These are phyloP conservation scores for Megalops atlanticus DNA, from an alignment of 2,113 vertebrate species.

Conservation along the genomic window DNA sequence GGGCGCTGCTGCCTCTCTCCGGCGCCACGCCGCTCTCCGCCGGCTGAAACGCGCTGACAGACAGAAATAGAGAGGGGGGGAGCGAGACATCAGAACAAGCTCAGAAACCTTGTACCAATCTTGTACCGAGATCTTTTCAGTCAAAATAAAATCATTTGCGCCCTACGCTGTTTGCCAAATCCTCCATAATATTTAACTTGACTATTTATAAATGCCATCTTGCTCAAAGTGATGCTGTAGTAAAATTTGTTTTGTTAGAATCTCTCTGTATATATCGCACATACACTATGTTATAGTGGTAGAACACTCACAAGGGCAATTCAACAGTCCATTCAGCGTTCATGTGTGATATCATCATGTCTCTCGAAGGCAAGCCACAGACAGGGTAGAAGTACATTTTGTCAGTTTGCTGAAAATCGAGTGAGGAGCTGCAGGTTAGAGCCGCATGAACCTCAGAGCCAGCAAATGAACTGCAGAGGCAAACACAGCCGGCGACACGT, in stretches of 20 bases:
- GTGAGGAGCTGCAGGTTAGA: conserved; percentile 4
- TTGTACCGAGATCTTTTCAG: background rate
- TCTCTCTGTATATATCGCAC: background rate
- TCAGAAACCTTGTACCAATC: background rate
- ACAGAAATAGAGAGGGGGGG: conserved; percentile 46
- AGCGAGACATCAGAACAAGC: conserved; percentile 24
- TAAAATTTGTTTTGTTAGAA: background rate
- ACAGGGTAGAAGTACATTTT: background rate
- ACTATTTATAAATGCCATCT: background rate
- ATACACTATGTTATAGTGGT: background rate
- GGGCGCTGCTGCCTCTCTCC: conserved; percentile 67
- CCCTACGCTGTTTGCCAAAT: background rate
- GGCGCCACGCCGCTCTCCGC: conserved; percentile 63
- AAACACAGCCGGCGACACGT: background rate
- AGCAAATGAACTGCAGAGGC: background rate
- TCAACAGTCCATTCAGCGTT: background rate
- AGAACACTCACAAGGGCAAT: background rate
- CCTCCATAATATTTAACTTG: background rate
- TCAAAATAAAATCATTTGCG: no score
- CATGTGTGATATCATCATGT: background rate
- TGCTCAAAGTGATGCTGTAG: background rate
- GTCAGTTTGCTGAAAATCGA: background rate
- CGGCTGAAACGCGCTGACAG: conserved; percentile 73
- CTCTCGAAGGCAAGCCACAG: background rate
- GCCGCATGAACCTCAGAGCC: conserved; percentile 8